phyloP scores from a whole-genome alignment of 2,797 vertebrate genomes.

The Enteromius fasciolatus region DNA sequence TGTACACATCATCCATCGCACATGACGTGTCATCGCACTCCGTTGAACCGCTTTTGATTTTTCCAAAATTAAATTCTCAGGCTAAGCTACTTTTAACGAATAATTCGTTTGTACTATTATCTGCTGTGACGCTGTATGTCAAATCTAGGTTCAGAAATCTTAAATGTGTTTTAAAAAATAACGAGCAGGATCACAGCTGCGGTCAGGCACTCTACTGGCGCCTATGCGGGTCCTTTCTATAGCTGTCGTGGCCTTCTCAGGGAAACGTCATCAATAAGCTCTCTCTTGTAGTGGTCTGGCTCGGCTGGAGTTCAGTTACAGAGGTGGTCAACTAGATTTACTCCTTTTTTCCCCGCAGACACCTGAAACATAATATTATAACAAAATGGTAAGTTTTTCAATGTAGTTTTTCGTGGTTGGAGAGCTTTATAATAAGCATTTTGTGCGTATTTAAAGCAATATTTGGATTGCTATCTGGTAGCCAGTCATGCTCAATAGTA shows the following conservation, averaged over 20 bases:
- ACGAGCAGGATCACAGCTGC: neutral
- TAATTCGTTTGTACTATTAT: neutral
- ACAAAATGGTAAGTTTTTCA: constrained; percentile 71
- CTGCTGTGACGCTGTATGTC: neutral
- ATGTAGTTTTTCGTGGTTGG: neutral
- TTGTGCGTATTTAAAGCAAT: neutral
- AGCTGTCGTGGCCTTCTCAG: constrained; percentile 83
- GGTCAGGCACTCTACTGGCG: constrained; percentile 66
- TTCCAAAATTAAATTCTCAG: constrained; percentile 48
- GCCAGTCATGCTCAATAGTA: neutral
- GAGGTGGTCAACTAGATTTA: constrained; percentile 47
- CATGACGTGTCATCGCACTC: constrained; percentile 69
- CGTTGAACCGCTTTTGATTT: constrained; percentile 4
- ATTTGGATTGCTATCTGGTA: neutral
- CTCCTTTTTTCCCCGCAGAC: neutral
- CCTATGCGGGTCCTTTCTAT: constrained; percentile 66
- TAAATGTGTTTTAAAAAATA: neutral
- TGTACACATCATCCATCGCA: constrained; percentile 52
- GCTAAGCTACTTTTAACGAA: fast-evolving
- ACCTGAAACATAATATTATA: neutral
- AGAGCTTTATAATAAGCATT: neutral
- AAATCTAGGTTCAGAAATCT: neutral
- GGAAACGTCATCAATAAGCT: constrained; percentile 72
- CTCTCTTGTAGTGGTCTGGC: constrained; percentile 61
- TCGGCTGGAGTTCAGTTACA: constrained; percentile 47